Evolutionary conservation across 2,797 vertebrate species (phyloP).

Genomic region (Antrozous pallidus): DNA sequence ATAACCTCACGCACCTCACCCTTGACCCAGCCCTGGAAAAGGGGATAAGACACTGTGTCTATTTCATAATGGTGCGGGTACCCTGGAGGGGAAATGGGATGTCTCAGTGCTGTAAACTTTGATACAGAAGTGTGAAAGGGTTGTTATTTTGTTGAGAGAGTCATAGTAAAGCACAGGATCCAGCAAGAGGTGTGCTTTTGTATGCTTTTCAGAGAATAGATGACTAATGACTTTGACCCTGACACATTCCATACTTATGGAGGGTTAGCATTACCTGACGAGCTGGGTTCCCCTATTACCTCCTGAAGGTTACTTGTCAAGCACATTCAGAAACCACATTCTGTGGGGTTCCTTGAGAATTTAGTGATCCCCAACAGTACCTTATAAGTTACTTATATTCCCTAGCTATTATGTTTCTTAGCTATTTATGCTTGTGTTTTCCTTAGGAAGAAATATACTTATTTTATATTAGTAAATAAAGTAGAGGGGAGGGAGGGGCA

Average conservation of each 20-base stretch:
- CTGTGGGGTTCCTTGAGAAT: neutral
- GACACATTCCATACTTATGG: neutral
- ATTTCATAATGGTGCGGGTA: neutral
- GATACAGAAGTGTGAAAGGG: neutral
- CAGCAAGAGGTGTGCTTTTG: neutral
- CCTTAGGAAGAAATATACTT: neutral
- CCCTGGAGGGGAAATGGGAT: neutral
- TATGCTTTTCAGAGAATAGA: neutral
- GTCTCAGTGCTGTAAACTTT: neutral
- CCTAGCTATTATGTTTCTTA: neutral
- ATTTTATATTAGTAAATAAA: neutral
- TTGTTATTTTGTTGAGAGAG: conserved; percentile 21
- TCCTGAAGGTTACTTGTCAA: neutral
- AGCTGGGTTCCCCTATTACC: neutral
- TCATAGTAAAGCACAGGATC: neutral
- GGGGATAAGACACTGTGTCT: neutral
- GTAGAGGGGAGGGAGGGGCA: neutral
- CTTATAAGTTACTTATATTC: neutral
- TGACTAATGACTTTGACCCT: neutral
- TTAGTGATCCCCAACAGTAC: neutral
- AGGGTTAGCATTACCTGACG: neutral
- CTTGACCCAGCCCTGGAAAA: neutral
- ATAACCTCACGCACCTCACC: neutral
- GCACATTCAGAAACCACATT: conserved; percentile 7
- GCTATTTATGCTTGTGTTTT: neutral